Evolutionary conservation across 2,888 invertebrate genomes (phyloP), one percentile per base, ranked within the genome.

Genomic region (Pammene fasciana): DNA sequence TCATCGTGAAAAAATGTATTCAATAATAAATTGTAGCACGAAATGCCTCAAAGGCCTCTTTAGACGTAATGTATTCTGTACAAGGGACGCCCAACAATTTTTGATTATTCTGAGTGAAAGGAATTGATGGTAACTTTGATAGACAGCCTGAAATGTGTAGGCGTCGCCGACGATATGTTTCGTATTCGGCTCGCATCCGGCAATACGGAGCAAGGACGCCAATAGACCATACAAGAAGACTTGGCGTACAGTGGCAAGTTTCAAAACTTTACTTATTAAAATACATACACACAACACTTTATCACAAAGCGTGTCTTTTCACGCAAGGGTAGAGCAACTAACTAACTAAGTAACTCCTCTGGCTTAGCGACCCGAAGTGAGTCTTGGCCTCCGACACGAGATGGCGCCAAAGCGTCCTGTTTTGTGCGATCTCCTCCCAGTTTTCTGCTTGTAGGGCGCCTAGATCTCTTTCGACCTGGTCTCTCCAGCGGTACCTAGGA

Each of bases 171-270:
- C 71, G 57, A 72, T 65, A 68, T 70, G 72, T 74, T 78, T 76
- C 74, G 77, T 74, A 76, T 80, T 74, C 74, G 59, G 72, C 65
- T 64, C 73, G 56, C 70, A 55, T 48, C 52, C 52, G 66, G 70
- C 72, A 73, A 74, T 74, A 75, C 70, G 72, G 70, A 55, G 57
- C 68, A 67, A 72, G 72, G 74, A 70, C 67, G 72, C 67, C 73
- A 71, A 74, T 73, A 71, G 70, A 48, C 55, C 73, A 72, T 72
- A 66, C 65, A 56, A 64, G n/a, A 54, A 55, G n/a, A 60, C 52
- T 26, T 50, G 18, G 38, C 74, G 72, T 57, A 68, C 66, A 74
- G 50, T 72, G 71, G 56, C 48, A 54, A 11, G 16, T 0, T 54
- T 50, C 3, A 16, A 6, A 50, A 38, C 5, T 7, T 45, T 45